A percentile compares a stretch with the other conserved stretches of the same genome.
phyloP scores from a whole-genome alignment of 1,140 invertebrate species.

The Tetragnatha versicolor region DNA sequence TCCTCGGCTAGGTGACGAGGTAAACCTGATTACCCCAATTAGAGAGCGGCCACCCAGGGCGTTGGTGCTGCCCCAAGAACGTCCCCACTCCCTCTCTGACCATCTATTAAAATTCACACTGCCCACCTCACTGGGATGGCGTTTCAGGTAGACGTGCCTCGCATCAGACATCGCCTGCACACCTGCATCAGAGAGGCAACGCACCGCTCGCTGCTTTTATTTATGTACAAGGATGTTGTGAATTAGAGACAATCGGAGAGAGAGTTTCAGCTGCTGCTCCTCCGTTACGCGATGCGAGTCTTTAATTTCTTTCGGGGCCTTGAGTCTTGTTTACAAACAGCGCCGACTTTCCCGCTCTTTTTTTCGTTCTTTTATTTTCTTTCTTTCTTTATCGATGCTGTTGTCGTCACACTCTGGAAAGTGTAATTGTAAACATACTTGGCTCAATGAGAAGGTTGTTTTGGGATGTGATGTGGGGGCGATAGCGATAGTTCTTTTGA shows the following conservation, averaged over 20 bases:
- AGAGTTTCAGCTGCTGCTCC: conserved; percentile 5
- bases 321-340: conserved; percentile 46
- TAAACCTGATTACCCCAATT: no score
- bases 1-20: no score
- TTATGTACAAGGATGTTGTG: conserved; percentile 26
- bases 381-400: not conserved
- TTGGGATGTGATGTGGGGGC: not conserved
- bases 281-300: conserved; percentile 17
- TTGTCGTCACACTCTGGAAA: not conserved
- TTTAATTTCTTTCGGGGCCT: conserved; percentile 20
- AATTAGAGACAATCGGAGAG: not conserved
- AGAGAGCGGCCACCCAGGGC: no score
- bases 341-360: not conserved
- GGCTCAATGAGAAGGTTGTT: not conserved
- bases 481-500: not conserved
- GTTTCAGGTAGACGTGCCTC: not conserved
- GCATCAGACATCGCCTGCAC: not conserved
- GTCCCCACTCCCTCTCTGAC: no score
- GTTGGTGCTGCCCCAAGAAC: no score
- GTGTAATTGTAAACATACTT: no score
- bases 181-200: conserved; percentile 18
- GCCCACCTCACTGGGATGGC: not conserved
- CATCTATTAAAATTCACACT: no score
- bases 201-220: conserved; percentile 1
- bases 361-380: not conserved